phyloP scores from a whole-genome alignment of 2,797 vertebrate genomes.

The Hemibagrus guttatus region DNA sequence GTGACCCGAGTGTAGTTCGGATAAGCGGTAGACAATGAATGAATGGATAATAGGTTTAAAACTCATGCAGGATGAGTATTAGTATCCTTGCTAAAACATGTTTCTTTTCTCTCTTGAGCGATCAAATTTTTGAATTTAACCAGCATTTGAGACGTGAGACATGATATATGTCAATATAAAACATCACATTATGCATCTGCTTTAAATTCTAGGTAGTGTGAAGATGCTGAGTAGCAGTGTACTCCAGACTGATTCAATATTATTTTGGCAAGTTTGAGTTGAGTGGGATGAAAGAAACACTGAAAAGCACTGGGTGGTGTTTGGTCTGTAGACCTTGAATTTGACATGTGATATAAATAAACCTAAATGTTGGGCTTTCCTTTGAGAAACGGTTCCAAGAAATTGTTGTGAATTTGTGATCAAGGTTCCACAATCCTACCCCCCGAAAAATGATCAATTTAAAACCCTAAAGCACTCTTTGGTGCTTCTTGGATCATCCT shows the following conservation, averaged over 20 bases:
- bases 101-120: neutral
- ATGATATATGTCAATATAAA: neutral
- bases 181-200: neutral
- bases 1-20: too few species aligned
- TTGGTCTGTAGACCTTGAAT: neutral
- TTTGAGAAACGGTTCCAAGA: neutral
- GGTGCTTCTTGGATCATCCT: neutral
- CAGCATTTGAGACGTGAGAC: neutral
- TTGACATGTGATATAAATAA: neutral
- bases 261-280: neutral
- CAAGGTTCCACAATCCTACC: neutral
- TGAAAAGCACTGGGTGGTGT: neutral
- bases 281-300: neutral
- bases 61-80: neutral
- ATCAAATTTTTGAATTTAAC: neutral
- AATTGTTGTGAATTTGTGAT: neutral
- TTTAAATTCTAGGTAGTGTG: neutral
- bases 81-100: neutral
- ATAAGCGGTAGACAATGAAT: too few species aligned
- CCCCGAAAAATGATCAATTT: neutral
- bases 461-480: neutral
- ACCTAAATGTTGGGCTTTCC: neutral
- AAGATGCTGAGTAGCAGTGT: neutral
- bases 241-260: neutral
- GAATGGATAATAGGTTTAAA: neutral